Evolutionary conservation across 2,113 vertebrate genomes (phyloP).

Genomic region (Rhinolophus ferrumequinum): DNA sequence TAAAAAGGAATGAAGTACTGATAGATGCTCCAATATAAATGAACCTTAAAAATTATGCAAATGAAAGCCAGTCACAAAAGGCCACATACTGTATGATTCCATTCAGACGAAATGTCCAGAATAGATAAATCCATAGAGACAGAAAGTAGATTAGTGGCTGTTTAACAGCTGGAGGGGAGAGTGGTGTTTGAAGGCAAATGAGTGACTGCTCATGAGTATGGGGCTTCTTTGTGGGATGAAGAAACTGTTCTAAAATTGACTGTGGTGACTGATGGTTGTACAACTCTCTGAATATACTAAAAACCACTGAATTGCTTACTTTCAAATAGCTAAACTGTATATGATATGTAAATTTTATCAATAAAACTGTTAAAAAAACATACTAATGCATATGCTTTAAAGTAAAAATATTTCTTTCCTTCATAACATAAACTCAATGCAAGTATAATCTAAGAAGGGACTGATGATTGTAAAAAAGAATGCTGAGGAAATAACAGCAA

Average conservation of each 20-base stretch:
- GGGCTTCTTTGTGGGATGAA: background rate
- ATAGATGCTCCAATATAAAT: background rate
- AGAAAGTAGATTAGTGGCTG: background rate
- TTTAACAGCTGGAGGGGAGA: background rate
- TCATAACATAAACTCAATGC: background rate
- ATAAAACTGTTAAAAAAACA: background rate
- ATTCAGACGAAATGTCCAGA: background rate
- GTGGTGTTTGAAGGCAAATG: background rate
- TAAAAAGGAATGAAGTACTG: background rate
- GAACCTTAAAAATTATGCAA: background rate
- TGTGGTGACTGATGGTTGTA: background rate
- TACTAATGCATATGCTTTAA: background rate
- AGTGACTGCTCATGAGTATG: background rate
- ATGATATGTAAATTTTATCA: background rate
- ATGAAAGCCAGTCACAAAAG: background rate
- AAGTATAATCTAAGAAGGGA: background rate
- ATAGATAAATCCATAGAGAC: background rate
- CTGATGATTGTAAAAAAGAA: background rate
- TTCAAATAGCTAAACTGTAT: background rate
- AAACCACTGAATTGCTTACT: background rate
- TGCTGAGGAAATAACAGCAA: background rate
- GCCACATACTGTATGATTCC: background rate
- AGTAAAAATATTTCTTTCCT: conserved; percentile 28
- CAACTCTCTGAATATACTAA: background rate
- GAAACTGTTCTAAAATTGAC: background rate